Percentiles rank a stretch among this genome's conserved stretches.
phyloP scores from a whole-genome alignment of 2,888 invertebrate species.

The Cantharis rufa region DNA sequence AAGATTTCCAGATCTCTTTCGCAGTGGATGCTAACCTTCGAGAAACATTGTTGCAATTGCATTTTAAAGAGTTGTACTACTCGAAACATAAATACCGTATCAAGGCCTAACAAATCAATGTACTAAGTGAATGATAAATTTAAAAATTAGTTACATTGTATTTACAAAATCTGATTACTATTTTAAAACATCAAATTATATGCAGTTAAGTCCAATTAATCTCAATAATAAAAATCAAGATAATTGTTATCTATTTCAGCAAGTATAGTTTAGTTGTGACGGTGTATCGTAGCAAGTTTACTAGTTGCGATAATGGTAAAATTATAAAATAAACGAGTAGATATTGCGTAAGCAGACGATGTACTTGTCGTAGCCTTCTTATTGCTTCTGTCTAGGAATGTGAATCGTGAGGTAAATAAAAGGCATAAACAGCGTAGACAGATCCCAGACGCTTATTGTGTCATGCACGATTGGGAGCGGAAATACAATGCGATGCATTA shows the following conservation, averaged over 20 bases:
- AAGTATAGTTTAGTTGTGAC: background rate
- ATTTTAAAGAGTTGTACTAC: background rate
- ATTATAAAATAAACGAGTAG: background rate
- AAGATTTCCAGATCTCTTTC: background rate
- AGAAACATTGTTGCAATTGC: background rate
- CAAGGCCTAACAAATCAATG: background rate
- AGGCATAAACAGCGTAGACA: conserved; percentile 30
- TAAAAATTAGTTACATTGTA: background rate
- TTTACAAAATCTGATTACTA: background rate
- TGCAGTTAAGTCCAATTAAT: background rate
- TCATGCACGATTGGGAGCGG: conserved; percentile 23
- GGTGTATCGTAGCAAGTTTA: background rate
- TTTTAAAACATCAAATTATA: background rate
- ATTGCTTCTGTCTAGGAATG: conserved; percentile 34
- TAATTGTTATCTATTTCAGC: background rate
- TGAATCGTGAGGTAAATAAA: conserved; percentile 31
- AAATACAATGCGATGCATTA: conserved; percentile 13
- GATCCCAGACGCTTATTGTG: conserved; percentile 32
- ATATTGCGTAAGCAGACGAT: conserved; percentile 26
- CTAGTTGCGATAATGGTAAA: background rate
- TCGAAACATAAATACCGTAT: background rate
- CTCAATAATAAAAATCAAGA: background rate
- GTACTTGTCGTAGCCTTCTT: conserved; percentile 23
- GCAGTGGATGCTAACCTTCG: background rate
- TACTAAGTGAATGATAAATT: background rate